Evolutionary conservation across 2,888 invertebrate genomes (phyloP), one percentile per base, ranked within the genome.

Genomic region (Caradrina kadenii): DNA sequence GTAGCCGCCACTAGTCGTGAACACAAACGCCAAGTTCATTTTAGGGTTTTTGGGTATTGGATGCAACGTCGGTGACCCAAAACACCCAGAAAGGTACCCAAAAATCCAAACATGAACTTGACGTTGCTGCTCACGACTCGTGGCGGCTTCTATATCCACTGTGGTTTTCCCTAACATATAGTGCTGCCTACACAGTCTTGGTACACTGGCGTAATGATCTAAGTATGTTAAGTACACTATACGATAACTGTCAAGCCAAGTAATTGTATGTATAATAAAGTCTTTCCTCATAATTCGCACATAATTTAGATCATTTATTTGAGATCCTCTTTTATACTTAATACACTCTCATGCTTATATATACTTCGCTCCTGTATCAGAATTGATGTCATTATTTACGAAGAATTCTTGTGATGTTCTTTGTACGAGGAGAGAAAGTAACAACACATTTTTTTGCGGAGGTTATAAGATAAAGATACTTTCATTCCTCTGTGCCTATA

Each of bases 341-440:
- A 53, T 53, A 63, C n/a, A 49, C 19, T 21, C 35, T 19, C 21
- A 75, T 19, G 13, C 55, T 62, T 21, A 21, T 69, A 21, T 69
- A 64, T 69, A 35, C 42, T 50, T 39, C 52, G 17, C 52, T 58
- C 61, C 58, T 61, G 50, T 80, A 69, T 75, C 58, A 49, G 26
- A 64, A 80, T 62, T 58, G 69, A 69, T 76, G 58, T 59, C 58
- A 77, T 69, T 69, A 80, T 69, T 63, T 61, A 75, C 39, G 58
- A n/a, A 53, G 42, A 49, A 62, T 59, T 55, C 63, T 60, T 56
- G 26, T 48, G 61, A 62, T 56, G 35, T 26, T 52, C 48, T 54
- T 55, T n/a, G 31, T 31, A 48, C 26, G 56, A 21, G 26, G n/a
- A 73, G 48, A 53, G 73, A 79, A 56, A 73, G 58, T 66, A 78